Evolutionary conservation across 2,113 vertebrate genomes (phyloP).

Genomic region (Protobothrops mucrosquamatus): DNA sequence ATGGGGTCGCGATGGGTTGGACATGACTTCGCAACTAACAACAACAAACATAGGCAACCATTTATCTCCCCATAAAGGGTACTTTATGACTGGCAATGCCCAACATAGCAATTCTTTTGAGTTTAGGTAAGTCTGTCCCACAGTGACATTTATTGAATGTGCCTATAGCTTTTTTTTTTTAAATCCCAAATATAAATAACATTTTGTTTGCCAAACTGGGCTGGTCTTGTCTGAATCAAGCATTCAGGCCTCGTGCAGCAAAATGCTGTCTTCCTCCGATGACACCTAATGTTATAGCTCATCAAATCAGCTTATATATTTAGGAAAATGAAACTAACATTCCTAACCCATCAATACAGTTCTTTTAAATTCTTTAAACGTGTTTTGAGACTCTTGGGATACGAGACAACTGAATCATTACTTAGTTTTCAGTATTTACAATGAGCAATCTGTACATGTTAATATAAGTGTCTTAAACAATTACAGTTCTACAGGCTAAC

Average conservation of each 20-base stretch:
- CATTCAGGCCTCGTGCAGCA: background rate
- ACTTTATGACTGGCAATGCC: background rate
- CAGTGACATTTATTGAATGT: background rate
- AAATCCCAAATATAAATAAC: background rate
- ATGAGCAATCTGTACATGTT: background rate
- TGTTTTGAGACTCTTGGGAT: background rate
- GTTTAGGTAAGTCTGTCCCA: background rate
- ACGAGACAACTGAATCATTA: background rate
- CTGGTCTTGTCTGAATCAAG: background rate
- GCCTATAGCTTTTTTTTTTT: background rate
- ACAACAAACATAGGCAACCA: background rate
- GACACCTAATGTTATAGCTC: background rate
- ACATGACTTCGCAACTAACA: too few species aligned
- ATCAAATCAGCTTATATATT: too few species aligned
- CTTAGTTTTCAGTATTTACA: background rate
- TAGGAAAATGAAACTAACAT: background rate
- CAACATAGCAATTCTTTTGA: background rate
- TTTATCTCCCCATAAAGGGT: background rate
- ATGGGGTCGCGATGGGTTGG: too few species aligned
- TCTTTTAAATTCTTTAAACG: background rate
- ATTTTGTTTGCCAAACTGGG: background rate
- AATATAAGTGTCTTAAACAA: background rate
- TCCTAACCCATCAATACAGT: background rate
- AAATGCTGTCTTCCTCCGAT: background rate
- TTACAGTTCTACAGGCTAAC: background rate